phyloP scores from a whole-genome alignment of 2,113 vertebrate genomes.

The Antechinus flavipes region DNA sequence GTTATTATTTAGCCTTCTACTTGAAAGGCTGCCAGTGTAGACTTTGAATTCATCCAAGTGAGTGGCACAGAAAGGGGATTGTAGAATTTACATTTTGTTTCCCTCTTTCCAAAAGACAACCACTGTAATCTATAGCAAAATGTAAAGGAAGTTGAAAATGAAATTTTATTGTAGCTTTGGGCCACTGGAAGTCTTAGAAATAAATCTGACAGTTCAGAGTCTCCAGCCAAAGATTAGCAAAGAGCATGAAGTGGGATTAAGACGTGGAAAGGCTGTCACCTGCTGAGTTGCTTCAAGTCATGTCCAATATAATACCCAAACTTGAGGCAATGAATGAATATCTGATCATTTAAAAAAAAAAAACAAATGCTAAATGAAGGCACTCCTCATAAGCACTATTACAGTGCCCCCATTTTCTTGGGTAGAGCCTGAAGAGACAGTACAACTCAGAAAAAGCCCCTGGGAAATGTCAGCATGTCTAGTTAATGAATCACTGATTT shows the following conservation, averaged over 20 bases:
- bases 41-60: slow-evolving; percentile 29
- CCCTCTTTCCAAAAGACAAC: slow-evolving; percentile 6
- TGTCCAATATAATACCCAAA: slow-evolving; percentile 45
- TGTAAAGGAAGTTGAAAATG: slow-evolving; percentile 43
- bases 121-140: slow-evolving; percentile 43
- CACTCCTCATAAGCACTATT: slow-evolving; percentile 13
- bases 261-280: slow-evolving; percentile 24
- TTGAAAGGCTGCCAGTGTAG: slow-evolving; percentile 57
- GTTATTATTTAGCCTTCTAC: slow-evolving; percentile 63
- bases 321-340: slow-evolving; percentile 44
- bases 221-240: slow-evolving; percentile 54
- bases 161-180: slow-evolving; percentile 63
- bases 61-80: slow-evolving; percentile 47
- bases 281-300: slow-evolving; percentile 45
- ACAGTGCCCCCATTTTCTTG: slow-evolving; percentile 44
- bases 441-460: slow-evolving; percentile 66
- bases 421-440: slow-evolving; percentile 66
- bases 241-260: slow-evolving; percentile 47
- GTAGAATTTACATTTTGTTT: slow-evolving; percentile 49
- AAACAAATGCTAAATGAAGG: slow-evolving; percentile 49
- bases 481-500: slow-evolving; percentile 76
- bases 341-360: slow-evolving; percentile 37
- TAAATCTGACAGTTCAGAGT: slow-evolving; percentile 48
- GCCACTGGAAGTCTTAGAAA: slow-evolving; percentile 34
- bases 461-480: slow-evolving; percentile 68